Evolutionary conservation across 2,888 invertebrate species (phyloP).

Genomic region (Actias luna): DNA sequence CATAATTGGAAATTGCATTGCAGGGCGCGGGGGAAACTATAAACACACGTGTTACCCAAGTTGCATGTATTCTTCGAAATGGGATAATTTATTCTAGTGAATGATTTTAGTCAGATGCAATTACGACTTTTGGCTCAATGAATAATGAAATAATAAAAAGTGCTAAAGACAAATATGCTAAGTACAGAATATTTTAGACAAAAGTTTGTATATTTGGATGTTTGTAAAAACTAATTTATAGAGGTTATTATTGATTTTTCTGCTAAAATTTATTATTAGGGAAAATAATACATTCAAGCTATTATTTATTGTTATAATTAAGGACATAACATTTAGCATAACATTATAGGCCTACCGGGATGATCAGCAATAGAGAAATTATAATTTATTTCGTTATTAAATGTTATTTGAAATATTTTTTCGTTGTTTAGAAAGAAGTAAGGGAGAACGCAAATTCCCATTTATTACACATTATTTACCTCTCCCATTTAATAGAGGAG

Average conservation of each 20-base stretch:
- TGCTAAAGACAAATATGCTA: too few species aligned
- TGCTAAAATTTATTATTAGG: too few species aligned
- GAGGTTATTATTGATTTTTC: too few species aligned
- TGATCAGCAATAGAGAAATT: not conserved
- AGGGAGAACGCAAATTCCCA: not conserved
- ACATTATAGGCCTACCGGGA: not conserved
- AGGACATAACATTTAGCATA: too few species aligned
- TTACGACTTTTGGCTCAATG: not conserved
- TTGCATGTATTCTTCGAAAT: not conserved
- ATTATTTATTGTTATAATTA: too few species aligned
- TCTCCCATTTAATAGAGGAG: too few species aligned
- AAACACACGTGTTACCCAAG: constrained; percentile 41
- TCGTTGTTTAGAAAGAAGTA: too few species aligned
- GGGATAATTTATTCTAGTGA: not conserved
- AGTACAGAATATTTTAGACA: too few species aligned
- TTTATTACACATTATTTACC: too few species aligned
- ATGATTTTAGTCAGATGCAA: not conserved
- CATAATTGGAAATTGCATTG: constrained; percentile 61
- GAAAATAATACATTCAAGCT: too few species aligned
- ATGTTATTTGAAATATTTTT: not conserved
- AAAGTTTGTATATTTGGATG: too few species aligned
- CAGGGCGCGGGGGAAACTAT: constrained; percentile 48
- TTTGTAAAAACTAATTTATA: too few species aligned
- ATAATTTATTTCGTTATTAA: not conserved
- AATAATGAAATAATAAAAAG: not conserved